Evolutionary conservation across 2,888 invertebrate species (phyloP).

Genomic region (Macrosiphum euphorbiae): DNA sequence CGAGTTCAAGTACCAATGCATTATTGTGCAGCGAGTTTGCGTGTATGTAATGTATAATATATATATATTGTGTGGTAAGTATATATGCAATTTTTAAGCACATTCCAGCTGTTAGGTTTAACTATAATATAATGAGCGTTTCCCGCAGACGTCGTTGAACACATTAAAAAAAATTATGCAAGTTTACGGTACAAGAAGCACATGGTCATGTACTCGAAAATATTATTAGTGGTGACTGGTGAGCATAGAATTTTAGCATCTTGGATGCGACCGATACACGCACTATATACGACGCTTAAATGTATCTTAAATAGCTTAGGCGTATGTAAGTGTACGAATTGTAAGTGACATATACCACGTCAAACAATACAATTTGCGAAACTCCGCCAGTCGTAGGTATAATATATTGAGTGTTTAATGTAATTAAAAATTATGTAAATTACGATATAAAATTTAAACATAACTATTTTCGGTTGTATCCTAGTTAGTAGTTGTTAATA

Average conservation of each 20-base stretch:
- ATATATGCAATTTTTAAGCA: background rate
- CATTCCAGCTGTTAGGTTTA: background rate
- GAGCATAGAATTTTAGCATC: background rate
- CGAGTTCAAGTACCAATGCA: background rate
- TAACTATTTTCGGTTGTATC: too few species aligned
- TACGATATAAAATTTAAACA: too few species aligned
- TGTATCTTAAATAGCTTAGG: background rate
- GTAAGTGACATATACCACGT: too few species aligned
- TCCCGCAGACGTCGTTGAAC: background rate
- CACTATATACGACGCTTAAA: background rate
- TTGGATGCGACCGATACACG: too few species aligned
- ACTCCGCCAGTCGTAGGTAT: too few species aligned
- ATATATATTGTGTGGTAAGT: background rate
- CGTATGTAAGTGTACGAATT: background rate
- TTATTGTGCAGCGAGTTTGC: background rate
- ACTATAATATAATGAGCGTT: background rate
- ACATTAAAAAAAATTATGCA: constrained; percentile 37
- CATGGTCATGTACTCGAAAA: background rate
- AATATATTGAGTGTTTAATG: too few species aligned
- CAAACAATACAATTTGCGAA: too few species aligned
- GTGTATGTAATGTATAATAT: background rate
- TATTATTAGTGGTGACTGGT: background rate
- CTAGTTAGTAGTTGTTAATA: too few species aligned
- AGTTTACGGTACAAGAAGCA: constrained; percentile 27
- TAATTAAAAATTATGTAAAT: too few species aligned